Evolutionary conservation across 2,113 vertebrate species (phyloP).

Genomic region (Lamprologus lemairii): DNA sequence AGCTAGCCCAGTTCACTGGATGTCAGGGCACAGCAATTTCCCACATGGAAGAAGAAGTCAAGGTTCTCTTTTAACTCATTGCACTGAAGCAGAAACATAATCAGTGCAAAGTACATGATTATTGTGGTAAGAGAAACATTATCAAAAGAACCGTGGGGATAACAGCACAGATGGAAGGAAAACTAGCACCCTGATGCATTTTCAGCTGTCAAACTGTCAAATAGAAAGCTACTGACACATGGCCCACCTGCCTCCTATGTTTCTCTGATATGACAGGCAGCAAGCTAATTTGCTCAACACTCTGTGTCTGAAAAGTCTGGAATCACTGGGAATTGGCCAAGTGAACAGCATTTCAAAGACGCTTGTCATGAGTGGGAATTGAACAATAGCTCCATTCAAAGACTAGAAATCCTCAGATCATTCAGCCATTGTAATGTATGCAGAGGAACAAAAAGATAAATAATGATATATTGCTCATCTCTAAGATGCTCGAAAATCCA

Average conservation of each 20-base stretch:
- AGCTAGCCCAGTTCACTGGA: not conserved
- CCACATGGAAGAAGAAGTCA: not conserved
- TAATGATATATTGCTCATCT: not conserved
- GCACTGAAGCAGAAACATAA: not conserved
- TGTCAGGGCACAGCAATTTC: not conserved
- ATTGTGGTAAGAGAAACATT: not conserved
- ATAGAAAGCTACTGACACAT: not conserved
- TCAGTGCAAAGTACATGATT: not conserved
- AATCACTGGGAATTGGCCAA: not conserved
- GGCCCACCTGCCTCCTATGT: not conserved
- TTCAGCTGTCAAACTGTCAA: slow-evolving; percentile 31
- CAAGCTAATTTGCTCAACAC: slow-evolving; percentile 25
- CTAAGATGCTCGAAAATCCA: not conserved
- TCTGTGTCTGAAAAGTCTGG: slow-evolving; percentile 5
- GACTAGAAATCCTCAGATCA: not conserved
- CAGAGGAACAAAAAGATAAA: not conserved
- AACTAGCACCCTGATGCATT: slow-evolving; percentile 1
- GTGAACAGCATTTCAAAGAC: not conserved
- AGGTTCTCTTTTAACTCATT: not conserved
- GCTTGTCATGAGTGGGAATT: not conserved
- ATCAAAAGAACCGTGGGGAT: not conserved
- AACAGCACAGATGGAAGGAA: slow-evolving; percentile 9
- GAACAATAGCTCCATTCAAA: not conserved
- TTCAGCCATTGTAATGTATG: not conserved
- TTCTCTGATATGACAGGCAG: slow-evolving; percentile 28